Conservation (phyloP, 2,113 vertebrate genomes). For the Chitala chitala region DNA sequence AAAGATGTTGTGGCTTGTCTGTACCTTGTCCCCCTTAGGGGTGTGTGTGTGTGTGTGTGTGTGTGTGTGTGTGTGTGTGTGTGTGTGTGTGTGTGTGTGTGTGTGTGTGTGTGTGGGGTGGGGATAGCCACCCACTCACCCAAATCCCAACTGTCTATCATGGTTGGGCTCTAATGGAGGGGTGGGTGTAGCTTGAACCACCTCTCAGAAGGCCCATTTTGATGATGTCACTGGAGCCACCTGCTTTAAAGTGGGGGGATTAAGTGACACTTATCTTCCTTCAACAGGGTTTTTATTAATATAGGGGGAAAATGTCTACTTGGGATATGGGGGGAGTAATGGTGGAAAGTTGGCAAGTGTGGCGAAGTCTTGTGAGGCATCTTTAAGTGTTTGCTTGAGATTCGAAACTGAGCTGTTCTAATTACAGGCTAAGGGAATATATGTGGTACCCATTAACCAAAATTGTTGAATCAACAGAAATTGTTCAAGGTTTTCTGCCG, state of each 20-base stretch:
- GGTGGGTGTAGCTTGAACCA: slow-evolving; percentile 44
- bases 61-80: neutral
- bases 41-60: neutral
- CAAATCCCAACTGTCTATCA: slow-evolving; percentile 40
- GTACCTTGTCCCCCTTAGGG: too few relatives aligned
- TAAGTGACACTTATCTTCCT: slow-evolving; percentile 43
- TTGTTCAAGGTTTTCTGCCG: slow-evolving; percentile 65
- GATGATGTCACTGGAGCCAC: slow-evolving; percentile 54
- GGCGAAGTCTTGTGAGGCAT: slow-evolving; percentile 64
- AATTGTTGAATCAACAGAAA: slow-evolving; percentile 80
- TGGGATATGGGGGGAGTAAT: slow-evolving; percentile 52
- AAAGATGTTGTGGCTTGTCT: slow-evolving; percentile 15
- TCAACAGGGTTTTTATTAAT: slow-evolving; percentile 36
- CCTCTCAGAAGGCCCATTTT: slow-evolving; percentile 21
- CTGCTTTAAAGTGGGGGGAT: slow-evolving; percentile 50
- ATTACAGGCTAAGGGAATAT: slow-evolving; percentile 73
- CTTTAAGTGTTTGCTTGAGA: slow-evolving; percentile 62
- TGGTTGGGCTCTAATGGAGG: slow-evolving; percentile 45
- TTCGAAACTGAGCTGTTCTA: slow-evolving; percentile 77
- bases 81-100: neutral
- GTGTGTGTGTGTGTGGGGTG: neutral
- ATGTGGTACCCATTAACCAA: slow-evolving; percentile 77
- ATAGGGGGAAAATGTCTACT: slow-evolving; percentile 33
- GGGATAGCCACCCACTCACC: slow-evolving; percentile 34
- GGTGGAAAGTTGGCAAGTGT: slow-evolving; percentile 68